Percentiles rank a stretch among this genome's conserved stretches.
Conservation (phyloP, 2,797 vertebrate genomes). For the Enteromius afrohamiltoni region DNA sequence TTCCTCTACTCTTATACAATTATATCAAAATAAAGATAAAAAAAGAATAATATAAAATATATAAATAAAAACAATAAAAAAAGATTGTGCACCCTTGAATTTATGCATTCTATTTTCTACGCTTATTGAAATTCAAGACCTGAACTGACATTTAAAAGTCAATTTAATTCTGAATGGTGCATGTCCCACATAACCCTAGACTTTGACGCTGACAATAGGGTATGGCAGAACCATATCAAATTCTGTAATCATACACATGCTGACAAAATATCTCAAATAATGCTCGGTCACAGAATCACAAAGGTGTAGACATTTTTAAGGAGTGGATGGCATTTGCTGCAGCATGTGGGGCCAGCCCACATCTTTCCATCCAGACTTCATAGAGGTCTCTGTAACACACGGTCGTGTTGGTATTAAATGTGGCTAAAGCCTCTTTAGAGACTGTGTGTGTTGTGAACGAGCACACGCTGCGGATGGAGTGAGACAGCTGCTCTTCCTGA, state of each 20-base stretch:
- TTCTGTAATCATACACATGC: background rate
- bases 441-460: background rate
- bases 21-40: background rate
- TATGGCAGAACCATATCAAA: background rate
- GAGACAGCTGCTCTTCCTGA: constrained; percentile 29
- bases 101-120: background rate
- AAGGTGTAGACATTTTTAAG: background rate
- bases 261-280: background rate
- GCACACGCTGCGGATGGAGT: background rate
- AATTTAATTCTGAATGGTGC: background rate
- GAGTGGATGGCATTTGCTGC: background rate
- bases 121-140: background rate
- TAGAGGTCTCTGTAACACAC: background rate
- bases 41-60: background rate
- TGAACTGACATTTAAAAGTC: constrained; percentile 9
- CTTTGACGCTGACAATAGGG: background rate
- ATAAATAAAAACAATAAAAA: background rate
- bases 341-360: background rate
- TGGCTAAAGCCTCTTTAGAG: constrained; percentile 17
- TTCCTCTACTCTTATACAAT: background rate
- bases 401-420: background rate
- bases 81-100: background rate
- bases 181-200: background rate
- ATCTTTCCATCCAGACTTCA: background rate
- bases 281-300: background rate